Evolutionary conservation across 2,888 invertebrate species (phyloP).

Genomic region (Pachycephus smyrnensis): DNA sequence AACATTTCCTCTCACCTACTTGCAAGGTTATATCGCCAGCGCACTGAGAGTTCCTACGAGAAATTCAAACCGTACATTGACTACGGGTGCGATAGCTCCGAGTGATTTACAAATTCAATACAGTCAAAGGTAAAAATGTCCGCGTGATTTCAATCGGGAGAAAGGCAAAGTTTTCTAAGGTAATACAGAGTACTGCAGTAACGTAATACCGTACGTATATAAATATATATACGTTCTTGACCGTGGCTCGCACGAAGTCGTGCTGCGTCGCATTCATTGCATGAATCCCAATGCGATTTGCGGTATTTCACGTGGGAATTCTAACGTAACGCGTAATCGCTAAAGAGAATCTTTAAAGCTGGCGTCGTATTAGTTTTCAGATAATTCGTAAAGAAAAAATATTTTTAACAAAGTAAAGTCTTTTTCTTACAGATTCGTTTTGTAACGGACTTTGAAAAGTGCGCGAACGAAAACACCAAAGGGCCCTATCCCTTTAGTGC

Average conservation of each 20-base stretch:
- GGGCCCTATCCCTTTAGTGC: not conserved
- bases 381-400: not conserved
- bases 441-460: not conserved
- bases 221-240: not conserved
- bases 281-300: not conserved
- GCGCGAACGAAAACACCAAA: not conserved
- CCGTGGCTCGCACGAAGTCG: not conserved
- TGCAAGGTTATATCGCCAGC: too few species aligned
- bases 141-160: not conserved
- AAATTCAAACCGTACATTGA: too few species aligned
- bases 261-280: slow-evolving; percentile 1
- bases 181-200: not conserved
- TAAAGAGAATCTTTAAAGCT: not conserved
- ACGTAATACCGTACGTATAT: slow-evolving; percentile 10
- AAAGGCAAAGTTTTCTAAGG: not conserved
- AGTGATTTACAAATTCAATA: too few species aligned
- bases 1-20: not conserved
- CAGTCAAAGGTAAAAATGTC: too few species aligned
- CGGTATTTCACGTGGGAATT: not conserved
- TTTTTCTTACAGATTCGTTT: too few species aligned
- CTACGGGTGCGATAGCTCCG: too few species aligned
- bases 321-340: not conserved
- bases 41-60: too few species aligned
- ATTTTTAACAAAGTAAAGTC: not conserved
- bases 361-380: not conserved